phyloP scores from a whole-genome alignment of 2,113 vertebrate species.

The Cyanistes caeruleus region DNA sequence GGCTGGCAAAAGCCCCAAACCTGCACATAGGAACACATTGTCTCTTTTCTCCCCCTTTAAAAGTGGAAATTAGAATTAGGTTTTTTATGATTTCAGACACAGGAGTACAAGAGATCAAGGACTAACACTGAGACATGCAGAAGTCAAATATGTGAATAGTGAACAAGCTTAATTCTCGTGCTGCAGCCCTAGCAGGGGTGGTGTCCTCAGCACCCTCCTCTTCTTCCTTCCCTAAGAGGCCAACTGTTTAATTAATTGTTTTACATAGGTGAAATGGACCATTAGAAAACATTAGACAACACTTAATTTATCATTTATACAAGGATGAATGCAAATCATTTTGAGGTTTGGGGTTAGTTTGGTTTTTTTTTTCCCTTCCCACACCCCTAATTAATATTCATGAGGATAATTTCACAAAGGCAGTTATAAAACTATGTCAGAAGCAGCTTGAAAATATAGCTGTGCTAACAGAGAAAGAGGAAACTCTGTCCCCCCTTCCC shows the following conservation, averaged over 20 bases:
- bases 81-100: accelerated
- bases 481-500: neutral
- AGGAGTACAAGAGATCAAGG: neutral
- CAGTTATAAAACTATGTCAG: conserved; percentile 69
- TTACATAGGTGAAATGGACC: conserved; percentile 47
- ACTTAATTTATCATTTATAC: conserved; percentile 67
- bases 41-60: accelerated
- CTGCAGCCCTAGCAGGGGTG: neutral
- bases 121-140: accelerated
- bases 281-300: conserved; percentile 55
- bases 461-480: neutral
- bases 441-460: conserved; percentile 39
- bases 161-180: neutral
- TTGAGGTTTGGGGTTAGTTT: conserved; percentile 23
- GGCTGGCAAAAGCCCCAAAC: neutral
- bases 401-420: conserved; percentile 78
- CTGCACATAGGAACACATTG: accelerated
- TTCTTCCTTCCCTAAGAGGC: neutral
- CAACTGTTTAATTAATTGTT: conserved; percentile 46
- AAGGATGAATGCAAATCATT: conserved; percentile 63
- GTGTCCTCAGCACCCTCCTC: neutral
- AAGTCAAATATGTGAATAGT: neutral
- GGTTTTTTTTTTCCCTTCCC: neutral
- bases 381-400: conserved; percentile 79
- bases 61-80: neutral